Evolutionary conservation across 2,113 vertebrate genomes (phyloP).

Genomic region (Dunckerocampus dactyliophorus): DNA sequence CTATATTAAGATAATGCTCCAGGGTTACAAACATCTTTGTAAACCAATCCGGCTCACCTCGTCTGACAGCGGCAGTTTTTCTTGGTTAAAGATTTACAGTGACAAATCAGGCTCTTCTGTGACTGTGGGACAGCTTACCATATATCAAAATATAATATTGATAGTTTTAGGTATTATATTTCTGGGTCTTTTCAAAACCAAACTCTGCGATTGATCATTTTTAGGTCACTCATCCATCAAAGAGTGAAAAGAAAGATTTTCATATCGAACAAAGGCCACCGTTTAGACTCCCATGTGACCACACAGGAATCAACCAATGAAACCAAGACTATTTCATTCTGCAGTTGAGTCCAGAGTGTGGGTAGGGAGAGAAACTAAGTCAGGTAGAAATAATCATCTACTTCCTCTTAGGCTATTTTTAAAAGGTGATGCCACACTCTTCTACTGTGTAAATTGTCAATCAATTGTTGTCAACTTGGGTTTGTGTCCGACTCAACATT

Average conservation of each 20-base stretch:
- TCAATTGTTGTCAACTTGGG: conserved; percentile 49
- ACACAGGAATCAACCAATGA: conserved; percentile 3
- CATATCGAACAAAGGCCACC: conserved; percentile 8
- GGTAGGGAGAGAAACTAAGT: conserved; percentile 1
- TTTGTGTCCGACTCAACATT: conserved; percentile 36
- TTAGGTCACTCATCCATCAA: conserved; percentile 22
- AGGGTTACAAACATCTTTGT: conserved; percentile 9
- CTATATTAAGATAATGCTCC: not conserved
- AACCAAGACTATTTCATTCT: not conserved
- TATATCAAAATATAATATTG: not conserved
- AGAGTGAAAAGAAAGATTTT: conserved; percentile 10
- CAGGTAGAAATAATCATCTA: conserved; percentile 18
- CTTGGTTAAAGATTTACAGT: not conserved
- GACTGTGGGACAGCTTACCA: conserved; percentile 2
- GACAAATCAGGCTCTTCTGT: not conserved
- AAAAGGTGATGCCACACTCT: conserved; percentile 42
- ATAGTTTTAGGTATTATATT: not conserved
- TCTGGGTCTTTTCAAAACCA: conserved; percentile 9
- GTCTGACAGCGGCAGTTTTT: not conserved
- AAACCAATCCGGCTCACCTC: conserved; percentile 7
- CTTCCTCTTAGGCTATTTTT: conserved; percentile 31
- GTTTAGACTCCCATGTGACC: conserved; percentile 16
- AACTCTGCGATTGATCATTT: conserved; percentile 8
- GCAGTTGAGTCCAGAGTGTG: conserved; percentile 2
- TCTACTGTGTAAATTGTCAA: conserved; percentile 53